Evolutionary conservation across 1,140 invertebrate genomes (phyloP).

Genomic region (Sesamia nonagrioides): DNA sequence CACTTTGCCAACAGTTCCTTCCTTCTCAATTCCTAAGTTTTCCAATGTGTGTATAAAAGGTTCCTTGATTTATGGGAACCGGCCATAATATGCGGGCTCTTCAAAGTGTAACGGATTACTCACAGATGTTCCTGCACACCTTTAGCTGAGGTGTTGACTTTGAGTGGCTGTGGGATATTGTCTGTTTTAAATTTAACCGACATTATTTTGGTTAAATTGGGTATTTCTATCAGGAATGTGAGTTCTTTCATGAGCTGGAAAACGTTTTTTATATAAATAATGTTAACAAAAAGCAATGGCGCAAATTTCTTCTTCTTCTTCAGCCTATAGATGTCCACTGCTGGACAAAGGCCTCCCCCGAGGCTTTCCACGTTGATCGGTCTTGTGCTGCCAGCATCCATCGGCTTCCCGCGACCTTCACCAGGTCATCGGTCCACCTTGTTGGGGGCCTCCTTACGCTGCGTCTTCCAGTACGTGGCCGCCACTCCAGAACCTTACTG

Average conservation of each 20-base stretch:
- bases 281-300: too few species aligned
- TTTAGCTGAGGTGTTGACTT: conserved; percentile 46
- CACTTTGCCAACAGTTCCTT: conserved; percentile 8
- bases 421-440: too few species aligned
- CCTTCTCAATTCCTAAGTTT: conserved; percentile 8
- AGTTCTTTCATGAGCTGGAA: neutral
- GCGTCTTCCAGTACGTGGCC: too few species aligned
- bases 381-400: too few species aligned
- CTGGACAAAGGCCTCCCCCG: too few species aligned
- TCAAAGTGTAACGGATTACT: conserved; percentile 57
- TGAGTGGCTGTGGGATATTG: conserved; percentile 27
- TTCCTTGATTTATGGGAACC: conserved; percentile 20
- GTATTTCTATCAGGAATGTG: neutral
- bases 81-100: conserved; percentile 33
- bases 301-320: too few species aligned
- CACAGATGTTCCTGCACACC: conserved; percentile 59
- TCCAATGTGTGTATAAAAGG: conserved; percentile 14
- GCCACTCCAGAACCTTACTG: too few species aligned
- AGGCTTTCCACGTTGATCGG: too few species aligned
- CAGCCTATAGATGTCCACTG: too few species aligned
- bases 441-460: too few species aligned
- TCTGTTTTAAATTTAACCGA: conserved; percentile 23
- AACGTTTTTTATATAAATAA: too few species aligned
- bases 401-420: too few species aligned
- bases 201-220: conserved; percentile 3